Evolutionary conservation across 1,140 invertebrate species (phyloP).

Genomic region (Maconellicoccus hirsutus): DNA sequence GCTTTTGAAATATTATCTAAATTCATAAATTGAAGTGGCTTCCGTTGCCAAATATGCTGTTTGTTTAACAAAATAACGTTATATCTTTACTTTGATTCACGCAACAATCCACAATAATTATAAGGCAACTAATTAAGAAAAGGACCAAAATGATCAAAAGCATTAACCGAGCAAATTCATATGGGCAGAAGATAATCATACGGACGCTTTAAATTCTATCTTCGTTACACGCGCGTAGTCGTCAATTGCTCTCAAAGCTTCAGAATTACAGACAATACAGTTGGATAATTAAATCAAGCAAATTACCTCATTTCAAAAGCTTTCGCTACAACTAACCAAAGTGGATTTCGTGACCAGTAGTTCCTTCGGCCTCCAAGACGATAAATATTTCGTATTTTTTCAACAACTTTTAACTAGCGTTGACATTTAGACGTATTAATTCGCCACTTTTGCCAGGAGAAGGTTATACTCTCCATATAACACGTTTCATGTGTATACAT

Average conservation of each 20-base stretch:
- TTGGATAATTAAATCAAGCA: background rate
- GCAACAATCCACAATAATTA: background rate
- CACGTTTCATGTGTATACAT: background rate
- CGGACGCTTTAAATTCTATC: background rate
- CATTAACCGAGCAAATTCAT: background rate
- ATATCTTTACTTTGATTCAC: background rate
- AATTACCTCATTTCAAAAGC: background rate
- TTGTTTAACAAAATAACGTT: background rate
- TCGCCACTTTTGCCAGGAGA: background rate
- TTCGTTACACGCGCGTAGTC: background rate
- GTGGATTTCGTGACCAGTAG: too few species aligned
- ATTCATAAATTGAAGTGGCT: background rate
- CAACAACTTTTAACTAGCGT: background rate
- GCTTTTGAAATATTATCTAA: constrained; percentile 6
- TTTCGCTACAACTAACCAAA: too few species aligned
- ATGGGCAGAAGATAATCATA: background rate
- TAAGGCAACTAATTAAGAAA: background rate
- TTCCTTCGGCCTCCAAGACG: too few species aligned
- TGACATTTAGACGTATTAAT: background rate
- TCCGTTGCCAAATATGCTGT: background rate
- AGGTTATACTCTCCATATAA: background rate
- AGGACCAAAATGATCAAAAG: background rate
- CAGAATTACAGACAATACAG: background rate
- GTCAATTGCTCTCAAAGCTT: background rate
- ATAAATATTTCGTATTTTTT: too few species aligned